phyloP scores from a whole-genome alignment of 2,113 vertebrate species.

The Seriola quinqueradiata region DNA sequence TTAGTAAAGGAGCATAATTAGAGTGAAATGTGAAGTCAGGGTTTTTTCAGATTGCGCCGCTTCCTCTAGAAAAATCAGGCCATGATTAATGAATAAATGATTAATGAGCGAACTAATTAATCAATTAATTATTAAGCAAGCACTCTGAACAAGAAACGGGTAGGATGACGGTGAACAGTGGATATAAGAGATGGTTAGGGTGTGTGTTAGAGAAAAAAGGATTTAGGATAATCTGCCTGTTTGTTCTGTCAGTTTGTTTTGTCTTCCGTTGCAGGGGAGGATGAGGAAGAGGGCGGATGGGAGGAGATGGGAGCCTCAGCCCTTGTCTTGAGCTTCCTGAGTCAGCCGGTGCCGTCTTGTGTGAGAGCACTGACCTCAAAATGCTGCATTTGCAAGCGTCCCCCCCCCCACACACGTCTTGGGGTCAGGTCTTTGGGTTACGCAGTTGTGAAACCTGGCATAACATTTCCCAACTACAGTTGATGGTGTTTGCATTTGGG shows the following conservation, averaged over 20 bases:
- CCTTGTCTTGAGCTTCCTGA: slow-evolving; percentile 46
- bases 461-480: slow-evolving; percentile 19
- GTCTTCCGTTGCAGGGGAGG: slow-evolving; percentile 47
- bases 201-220: slow-evolving; percentile 58
- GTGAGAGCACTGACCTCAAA: slow-evolving; percentile 42
- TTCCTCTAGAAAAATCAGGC: slow-evolving; percentile 86
- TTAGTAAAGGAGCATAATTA: slow-evolving; percentile 87
- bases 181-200: slow-evolving; percentile 71
- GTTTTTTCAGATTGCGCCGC: slow-evolving; percentile 80
- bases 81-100: slow-evolving; percentile 89
- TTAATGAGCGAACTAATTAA: slow-evolving; percentile 88
- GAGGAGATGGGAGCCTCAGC: slow-evolving; percentile 47
- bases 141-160: slow-evolving; percentile 79
- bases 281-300: slow-evolving; percentile 45
- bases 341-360: slow-evolving; percentile 37
- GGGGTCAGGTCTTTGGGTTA: slow-evolving; percentile 38
- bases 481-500: slow-evolving; percentile 37
- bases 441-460: background rate
- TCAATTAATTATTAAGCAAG: slow-evolving; percentile 88
- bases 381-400: slow-evolving; percentile 41
- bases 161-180: slow-evolving; percentile 68
- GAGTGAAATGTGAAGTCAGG: slow-evolving; percentile 87
- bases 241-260: slow-evolving; percentile 77
- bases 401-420: background rate
- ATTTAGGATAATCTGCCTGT: slow-evolving; percentile 66